phyloP scores from a whole-genome alignment of 92 coral and sea anemone genomes.

The Actinostola sp. region DNA sequence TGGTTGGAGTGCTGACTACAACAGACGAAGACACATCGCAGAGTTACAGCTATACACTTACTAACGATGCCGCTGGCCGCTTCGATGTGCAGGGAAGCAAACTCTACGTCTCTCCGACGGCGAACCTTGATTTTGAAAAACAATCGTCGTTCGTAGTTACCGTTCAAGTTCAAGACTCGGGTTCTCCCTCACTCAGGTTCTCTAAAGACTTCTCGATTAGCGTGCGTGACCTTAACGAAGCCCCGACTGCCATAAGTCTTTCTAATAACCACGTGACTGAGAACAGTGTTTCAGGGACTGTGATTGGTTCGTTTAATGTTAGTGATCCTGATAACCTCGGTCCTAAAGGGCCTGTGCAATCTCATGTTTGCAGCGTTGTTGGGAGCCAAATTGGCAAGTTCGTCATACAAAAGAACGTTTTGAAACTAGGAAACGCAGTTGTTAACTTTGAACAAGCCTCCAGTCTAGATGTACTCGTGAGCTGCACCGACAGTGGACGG shows the following conservation, averaged over 20 bases:
- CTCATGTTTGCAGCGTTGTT: constrained; percentile 71
- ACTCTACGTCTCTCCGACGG: constrained; percentile 68
- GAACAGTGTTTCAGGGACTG: constrained; percentile 79
- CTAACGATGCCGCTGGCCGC: constrained; percentile 69
- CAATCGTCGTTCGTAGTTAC: constrained; percentile 37
- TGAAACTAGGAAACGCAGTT: constrained; percentile 54
- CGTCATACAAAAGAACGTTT: constrained; percentile 39
- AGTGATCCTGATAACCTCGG: constrained; percentile 86
- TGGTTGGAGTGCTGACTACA: constrained; percentile 67
- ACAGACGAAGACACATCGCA: constrained; percentile 72
- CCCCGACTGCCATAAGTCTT: constrained; percentile 70
- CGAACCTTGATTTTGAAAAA: constrained; percentile 68
- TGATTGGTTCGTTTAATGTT: constrained; percentile 77
- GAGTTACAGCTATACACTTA: constrained; percentile 54
- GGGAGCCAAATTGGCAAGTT: constrained; percentile 69
- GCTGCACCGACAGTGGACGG: constrained; percentile 72
- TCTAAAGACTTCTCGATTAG: constrained; percentile 47
- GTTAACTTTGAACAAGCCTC: constrained; percentile 75
- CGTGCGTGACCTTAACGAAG: constrained; percentile 82
- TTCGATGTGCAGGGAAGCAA: constrained; percentile 70
- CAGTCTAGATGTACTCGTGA: constrained; percentile 48
- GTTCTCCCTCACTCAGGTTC: constrained; percentile 51
- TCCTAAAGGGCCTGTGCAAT: constrained; percentile 68
- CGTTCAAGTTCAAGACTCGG: constrained; percentile 60
- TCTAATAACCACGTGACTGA: constrained; percentile 64